Percentiles rank a stretch among this genome's conserved stretches.
These are phyloP conservation scores for Leucosticte australis DNA, from an alignment of 2,113 vertebrate genomes.

Conservation along the genomic window DNA sequence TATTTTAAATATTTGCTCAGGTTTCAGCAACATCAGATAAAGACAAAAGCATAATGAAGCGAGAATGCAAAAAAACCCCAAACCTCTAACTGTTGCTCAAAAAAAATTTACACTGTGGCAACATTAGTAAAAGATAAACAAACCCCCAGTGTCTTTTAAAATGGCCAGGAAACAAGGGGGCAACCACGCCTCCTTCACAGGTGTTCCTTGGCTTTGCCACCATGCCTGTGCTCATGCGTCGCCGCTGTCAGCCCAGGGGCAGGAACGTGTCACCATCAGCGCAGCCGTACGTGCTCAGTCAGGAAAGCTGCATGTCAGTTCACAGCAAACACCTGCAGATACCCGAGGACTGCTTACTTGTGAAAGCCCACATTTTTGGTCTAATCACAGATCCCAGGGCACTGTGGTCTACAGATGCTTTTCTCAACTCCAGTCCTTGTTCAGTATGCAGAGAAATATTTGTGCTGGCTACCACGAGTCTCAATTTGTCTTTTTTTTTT, in stretches of 20 bases:
- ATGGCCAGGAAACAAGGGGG: not conserved
- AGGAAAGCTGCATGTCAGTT: not conserved
- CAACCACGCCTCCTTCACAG: not conserved
- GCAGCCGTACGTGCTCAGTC: not conserved
- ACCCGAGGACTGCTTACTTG: not conserved
- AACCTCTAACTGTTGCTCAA: not conserved
- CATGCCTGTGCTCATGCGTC: accelerated
- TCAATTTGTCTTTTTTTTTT: not conserved
- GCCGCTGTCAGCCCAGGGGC: not conserved
- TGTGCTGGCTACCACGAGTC: not conserved
- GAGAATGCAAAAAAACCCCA: not conserved
- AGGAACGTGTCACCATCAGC: not conserved
- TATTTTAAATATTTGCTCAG: slow-evolving; percentile 47
- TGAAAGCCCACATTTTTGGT: not conserved
- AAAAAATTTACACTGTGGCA: not conserved
- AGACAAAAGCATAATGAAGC: not conserved
- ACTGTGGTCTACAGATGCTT: not conserved
- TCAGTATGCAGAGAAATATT: not conserved
- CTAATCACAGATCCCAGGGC: not conserved
- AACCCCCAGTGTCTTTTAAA: not conserved
- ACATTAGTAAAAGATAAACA: not conserved
- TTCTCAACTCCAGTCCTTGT: no score
- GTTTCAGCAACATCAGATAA: not conserved
- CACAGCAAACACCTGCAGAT: not conserved
- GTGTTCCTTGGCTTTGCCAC: not conserved